Base-by-base conservation (phyloP, 2,113 vertebrate species). In the Prunella fulvescens region DNA sequence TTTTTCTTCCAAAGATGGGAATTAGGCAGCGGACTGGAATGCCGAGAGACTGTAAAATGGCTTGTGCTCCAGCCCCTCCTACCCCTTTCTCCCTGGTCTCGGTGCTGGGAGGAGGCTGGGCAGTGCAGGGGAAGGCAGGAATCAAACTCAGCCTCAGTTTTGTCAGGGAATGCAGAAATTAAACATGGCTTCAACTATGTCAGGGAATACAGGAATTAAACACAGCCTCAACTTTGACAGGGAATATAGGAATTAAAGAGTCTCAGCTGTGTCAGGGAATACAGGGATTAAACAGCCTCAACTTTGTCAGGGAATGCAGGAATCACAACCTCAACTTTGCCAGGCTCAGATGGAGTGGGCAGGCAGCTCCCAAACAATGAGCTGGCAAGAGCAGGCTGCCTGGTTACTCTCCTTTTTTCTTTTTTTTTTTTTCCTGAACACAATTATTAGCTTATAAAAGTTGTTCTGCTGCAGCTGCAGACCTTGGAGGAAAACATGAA, bases 11-110 rank as follows among this genome's bases (percentile, higher is more conserved):
- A 80, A 84, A 95, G 94, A 96, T 95, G 94, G 87, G 91, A 96
- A 83, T 92, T 96, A 90, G 95, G 95, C 88, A 74, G 93, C 87
- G 93, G 72, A 39, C 72, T 74, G 96, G 95, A 96, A 97, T 96
- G 95, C 82, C 12, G 58, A 65, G 89, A 95, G 93, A 88, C 96
- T 89, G 89, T 96, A 96, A 95, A 96, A 95, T 87, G 95, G 84
- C 78, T 91, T 89, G 76, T 69, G 53, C 84, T 71, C 37, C 2
- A 7, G 90, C 78, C 74, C 81, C 89, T 81, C 89, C 84, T 84
- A 12, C 47, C 65, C 48, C 50, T 81, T 60, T 57, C 76, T 62
- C 44, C 39, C 0, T 24, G 86, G 37, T 13, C 39, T 45, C 24
- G 2, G 29, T 7, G 50, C 50, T 37, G 60, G 33, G 50, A 74